Conservation (phyloP, 2,888 invertebrate species). For the Cepaea hortensis region DNA sequence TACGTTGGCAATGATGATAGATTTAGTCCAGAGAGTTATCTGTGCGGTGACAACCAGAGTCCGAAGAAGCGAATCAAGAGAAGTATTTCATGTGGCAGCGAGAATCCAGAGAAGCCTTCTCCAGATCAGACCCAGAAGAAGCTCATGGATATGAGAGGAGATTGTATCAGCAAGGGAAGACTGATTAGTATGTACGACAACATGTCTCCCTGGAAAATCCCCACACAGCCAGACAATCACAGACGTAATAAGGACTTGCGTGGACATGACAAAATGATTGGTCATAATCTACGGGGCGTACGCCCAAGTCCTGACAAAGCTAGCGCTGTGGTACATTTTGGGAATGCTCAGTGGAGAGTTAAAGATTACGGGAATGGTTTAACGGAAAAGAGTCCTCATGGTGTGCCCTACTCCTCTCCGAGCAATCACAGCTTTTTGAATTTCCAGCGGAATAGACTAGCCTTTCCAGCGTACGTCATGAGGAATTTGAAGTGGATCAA, state of each 20-base stretch:
- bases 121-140: neutral
- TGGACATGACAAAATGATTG: neutral
- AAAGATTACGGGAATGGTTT: neutral
- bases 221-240: neutral
- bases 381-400: neutral
- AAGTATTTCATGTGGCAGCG: neutral
- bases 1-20: constrained; percentile 45
- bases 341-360: neutral
- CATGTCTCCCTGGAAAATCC: constrained; percentile 30
- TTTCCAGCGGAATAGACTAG: constrained; percentile 45
- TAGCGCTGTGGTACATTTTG: neutral
- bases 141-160: neutral
- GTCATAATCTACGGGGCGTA: neutral
- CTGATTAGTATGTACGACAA: constrained; percentile 51
- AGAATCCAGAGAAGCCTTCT: neutral
- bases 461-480: constrained; percentile 57
- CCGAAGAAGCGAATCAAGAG: neutral
- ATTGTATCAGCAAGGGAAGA: neutral
- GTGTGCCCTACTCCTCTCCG: neutral
- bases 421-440: constrained; percentile 21
- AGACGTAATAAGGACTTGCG: neutral
- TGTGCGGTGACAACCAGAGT: neutral
- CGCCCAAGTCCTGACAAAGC: neutral
- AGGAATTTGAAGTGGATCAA: constrained; percentile 63
- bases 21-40: constrained; percentile 31